A percentile compares a stretch with the other conserved stretches of the same genome.
phyloP scores from a whole-genome alignment of 2,888 invertebrate species.

The Perithous albicinctus region DNA sequence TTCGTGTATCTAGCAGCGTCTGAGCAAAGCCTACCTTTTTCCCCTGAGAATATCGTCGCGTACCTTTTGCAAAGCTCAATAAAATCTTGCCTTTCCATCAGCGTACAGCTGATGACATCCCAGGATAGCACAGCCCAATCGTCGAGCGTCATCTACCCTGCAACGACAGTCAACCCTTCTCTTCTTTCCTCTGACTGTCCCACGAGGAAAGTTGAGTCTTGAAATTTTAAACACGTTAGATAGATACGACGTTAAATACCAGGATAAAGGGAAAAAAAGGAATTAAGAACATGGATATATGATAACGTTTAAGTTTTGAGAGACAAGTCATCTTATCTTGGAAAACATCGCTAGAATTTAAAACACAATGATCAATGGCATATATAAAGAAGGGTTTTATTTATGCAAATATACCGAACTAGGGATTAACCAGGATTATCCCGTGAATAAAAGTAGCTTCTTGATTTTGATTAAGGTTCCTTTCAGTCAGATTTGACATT shows the following conservation, averaged over 20 bases:
- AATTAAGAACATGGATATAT: not conserved
- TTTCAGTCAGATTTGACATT: too few species aligned
- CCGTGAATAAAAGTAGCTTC: too few species aligned
- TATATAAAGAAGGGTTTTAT: not conserved
- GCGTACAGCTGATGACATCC: slow-evolving; percentile 42
- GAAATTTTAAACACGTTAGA: slow-evolving; percentile 7
- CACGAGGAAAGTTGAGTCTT: not conserved
- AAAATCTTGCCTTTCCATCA: slow-evolving; percentile 51
- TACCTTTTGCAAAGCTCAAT: slow-evolving; percentile 37
- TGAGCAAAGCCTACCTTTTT: slow-evolving; percentile 46
- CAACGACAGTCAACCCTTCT: not conserved
- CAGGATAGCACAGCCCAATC: slow-evolving; percentile 34
- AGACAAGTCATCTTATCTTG: not conserved
- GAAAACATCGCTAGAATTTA: not conserved
- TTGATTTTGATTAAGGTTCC: too few species aligned
- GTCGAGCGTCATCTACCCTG: slow-evolving; percentile 35
- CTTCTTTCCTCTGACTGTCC: not conserved
- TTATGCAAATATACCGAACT: not conserved
- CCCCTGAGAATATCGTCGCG: slow-evolving; percentile 51
- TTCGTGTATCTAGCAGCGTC: slow-evolving; percentile 39
- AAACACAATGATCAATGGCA: not conserved
- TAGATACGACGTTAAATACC: not conserved
- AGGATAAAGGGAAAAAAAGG: not conserved
- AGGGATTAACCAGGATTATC: too few species aligned
- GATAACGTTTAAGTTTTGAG: not conserved